These are phyloP conservation scores for Thryonomys swinderianus DNA, from an alignment of 2,113 vertebrate genomes.

Conservation along the genomic window DNA sequence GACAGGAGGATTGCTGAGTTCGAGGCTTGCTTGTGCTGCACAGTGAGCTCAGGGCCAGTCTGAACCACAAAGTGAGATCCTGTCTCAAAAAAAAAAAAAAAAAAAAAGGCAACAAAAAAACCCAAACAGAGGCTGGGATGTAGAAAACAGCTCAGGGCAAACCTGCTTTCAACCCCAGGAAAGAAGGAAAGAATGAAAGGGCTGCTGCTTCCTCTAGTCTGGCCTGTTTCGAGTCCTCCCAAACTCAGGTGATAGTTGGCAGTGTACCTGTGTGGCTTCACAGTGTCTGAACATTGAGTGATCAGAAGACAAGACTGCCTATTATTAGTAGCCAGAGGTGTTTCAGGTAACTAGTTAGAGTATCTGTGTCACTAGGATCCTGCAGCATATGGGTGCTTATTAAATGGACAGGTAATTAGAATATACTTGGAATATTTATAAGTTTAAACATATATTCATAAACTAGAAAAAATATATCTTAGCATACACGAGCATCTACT, in stretches of 20 bases:
- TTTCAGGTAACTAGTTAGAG: not conserved
- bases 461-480: conserved; percentile 31
- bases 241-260: not conserved
- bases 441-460: conserved; percentile 17
- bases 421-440: conserved; percentile 33
- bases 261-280: conserved; percentile 43
- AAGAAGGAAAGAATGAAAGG: not conserved
- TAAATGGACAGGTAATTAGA: conserved; percentile 53
- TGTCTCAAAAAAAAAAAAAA: not conserved
- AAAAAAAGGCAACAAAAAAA: no score
- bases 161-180: not conserved
- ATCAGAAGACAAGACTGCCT: conserved; percentile 13
- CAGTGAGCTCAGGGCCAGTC: no score
- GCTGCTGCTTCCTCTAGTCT: not conserved
- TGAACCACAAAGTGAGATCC: not conserved
- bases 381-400: not conserved
- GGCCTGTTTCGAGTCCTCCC: not conserved
- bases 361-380: not conserved
- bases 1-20: no score
- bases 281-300: not conserved
- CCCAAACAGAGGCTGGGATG: not conserved
- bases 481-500: not conserved
- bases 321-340: not conserved
- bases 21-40: no score
- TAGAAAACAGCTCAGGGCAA: not conserved